Evolutionary conservation across 2,888 invertebrate species (phyloP).

Genomic region (Drosophila formosana): DNA sequence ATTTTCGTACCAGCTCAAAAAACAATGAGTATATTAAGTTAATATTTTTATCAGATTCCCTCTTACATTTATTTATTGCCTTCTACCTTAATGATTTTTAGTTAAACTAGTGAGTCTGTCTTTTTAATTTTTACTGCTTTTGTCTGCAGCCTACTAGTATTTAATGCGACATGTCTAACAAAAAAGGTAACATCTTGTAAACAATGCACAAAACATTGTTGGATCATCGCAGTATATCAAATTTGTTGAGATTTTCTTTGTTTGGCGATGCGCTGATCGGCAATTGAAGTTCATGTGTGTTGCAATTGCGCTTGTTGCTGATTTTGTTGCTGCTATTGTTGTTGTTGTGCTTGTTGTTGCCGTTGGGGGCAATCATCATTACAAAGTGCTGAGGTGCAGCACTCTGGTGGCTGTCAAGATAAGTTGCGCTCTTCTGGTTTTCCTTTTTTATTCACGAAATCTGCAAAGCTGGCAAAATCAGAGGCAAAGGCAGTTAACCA

Average conservation of each 20-base stretch:
- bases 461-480: slow-evolving; percentile 34
- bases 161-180: not conserved
- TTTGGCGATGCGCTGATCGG: slow-evolving; percentile 20
- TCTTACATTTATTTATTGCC: too few species aligned
- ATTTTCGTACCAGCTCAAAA: too few species aligned
- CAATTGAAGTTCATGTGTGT: slow-evolving; percentile 62
- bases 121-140: not conserved
- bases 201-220: slow-evolving; percentile 9
- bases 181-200: slow-evolving; percentile 8
- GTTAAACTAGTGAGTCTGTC: too few species aligned
- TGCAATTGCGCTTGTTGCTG: slow-evolving; percentile 44
- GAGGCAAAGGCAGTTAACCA: slow-evolving; percentile 38
- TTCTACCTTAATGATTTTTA: too few species aligned
- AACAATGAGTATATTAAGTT: too few species aligned
- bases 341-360: slow-evolving; percentile 29
- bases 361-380: slow-evolving; percentile 60
- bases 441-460: slow-evolving; percentile 20
- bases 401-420: slow-evolving; percentile 56
- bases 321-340: too few species aligned
- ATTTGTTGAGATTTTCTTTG: slow-evolving; percentile 33
- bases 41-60: too few species aligned
- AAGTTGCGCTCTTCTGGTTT: slow-evolving; percentile 38
- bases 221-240: slow-evolving; percentile 34
- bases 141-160: not conserved
- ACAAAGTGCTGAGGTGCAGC: slow-evolving; percentile 64